A percentile compares a stretch with the other conserved stretches of the same genome.
phyloP scores from a whole-genome alignment of 2,113 vertebrate species.

The Chaetodon trifascialis region DNA sequence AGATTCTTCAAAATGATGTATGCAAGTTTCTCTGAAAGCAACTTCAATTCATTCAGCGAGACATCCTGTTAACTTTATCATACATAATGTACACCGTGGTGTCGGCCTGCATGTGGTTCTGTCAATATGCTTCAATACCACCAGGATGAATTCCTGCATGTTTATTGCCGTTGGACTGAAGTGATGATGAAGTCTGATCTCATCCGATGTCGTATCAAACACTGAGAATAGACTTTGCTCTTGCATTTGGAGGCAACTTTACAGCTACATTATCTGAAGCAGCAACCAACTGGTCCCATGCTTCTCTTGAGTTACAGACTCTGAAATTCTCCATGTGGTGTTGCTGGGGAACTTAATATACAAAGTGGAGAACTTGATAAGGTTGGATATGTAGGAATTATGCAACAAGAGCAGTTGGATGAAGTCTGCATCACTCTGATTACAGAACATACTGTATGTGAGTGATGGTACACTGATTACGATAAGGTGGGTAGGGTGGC shows the following conservation, averaged over 20 bases:
- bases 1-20: not conserved
- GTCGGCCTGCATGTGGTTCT: too few species aligned
- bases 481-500: not conserved
- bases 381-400: constrained; percentile 23
- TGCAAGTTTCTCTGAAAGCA: too few species aligned
- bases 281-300: not conserved
- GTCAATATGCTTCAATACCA: not conserved
- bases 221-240: not conserved
- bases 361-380: constrained; percentile 41
- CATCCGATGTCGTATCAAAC: not conserved
- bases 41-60: too few species aligned
- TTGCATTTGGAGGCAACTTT: not conserved
- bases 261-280: not conserved
- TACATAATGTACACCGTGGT: too few species aligned
- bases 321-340: constrained; percentile 11
- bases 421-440: constrained; percentile 66
- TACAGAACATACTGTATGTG: constrained; percentile 38
- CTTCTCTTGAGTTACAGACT: constrained; percentile 43
- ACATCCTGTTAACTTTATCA: too few species aligned
- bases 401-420: constrained; percentile 67
- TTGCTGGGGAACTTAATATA: constrained; percentile 38
- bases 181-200: not conserved
- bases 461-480: constrained; percentile 12
- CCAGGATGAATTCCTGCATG: not conserved
- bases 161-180: not conserved